Evolutionary conservation across 64 coral and sea anemone genomes (phyloP).

Genomic region (Montipora capricornis): DNA sequence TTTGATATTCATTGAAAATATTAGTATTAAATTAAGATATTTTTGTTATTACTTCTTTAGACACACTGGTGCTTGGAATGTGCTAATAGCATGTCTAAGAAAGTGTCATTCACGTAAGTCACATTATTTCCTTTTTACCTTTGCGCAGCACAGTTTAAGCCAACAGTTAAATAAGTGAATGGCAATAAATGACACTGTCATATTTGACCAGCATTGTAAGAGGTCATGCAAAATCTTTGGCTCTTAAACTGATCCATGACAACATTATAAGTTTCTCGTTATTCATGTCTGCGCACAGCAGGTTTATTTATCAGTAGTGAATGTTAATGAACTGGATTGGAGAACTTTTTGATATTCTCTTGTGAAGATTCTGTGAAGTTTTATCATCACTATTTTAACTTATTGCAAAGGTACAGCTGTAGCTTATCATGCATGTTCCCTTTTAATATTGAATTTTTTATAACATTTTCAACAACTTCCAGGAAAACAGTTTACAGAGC

Average conservation of each 20-base stretch:
- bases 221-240: background rate
- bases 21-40: background rate
- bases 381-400: background rate
- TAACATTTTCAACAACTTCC: background rate
- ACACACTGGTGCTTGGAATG: background rate
- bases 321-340: background rate
- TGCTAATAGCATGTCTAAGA: background rate
- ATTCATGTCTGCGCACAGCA: background rate
- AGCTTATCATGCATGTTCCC: background rate
- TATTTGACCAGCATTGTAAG: background rate
- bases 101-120: constrained; percentile 1
- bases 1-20: background rate
- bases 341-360: background rate
- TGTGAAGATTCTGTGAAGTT: background rate
- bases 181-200: background rate
- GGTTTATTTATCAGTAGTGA: background rate
- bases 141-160: background rate
- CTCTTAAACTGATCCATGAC: background rate
- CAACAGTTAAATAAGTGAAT: background rate
- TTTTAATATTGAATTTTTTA: background rate
- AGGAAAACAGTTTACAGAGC: constrained; percentile 13
- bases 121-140: background rate
- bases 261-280: background rate
- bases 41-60: background rate
- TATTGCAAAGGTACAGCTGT: background rate